A percentile compares a stretch with the other conserved stretches of the same genome.
Evolutionary conservation across 2,113 vertebrate genomes (phyloP).

Genomic region (Caranx melampygus): DNA sequence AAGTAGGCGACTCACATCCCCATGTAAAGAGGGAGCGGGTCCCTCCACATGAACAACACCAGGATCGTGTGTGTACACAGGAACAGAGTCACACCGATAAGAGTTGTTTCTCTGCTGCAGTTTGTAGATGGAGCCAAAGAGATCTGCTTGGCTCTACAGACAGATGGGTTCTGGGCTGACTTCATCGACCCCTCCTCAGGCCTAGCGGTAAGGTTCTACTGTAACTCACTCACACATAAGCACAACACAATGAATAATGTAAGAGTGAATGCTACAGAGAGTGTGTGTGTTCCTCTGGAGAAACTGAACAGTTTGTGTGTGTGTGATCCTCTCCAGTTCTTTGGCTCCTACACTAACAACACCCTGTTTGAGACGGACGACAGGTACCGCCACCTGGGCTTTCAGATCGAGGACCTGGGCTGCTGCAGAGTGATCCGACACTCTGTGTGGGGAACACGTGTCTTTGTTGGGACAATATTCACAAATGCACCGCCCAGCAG

Average conservation of each 20-base stretch:
- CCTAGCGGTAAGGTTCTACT: constrained; percentile 86
- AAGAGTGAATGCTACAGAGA: not conserved
- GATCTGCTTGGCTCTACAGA: constrained; percentile 90
- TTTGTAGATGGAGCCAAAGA: constrained; percentile 93
- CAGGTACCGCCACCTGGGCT: constrained; percentile 91
- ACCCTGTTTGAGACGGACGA: constrained; percentile 95
- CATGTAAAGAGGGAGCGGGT: no score
- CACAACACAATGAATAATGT: not conserved
- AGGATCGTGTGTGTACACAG: no score
- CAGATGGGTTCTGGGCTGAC: constrained; percentile 96
- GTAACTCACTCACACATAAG: no score
- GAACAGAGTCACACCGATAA: no score
- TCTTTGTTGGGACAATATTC: constrained; percentile 93
- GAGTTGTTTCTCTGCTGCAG: constrained; percentile 70
- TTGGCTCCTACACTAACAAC: constrained; percentile 94
- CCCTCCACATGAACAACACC: no score
- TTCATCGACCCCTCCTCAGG: constrained; percentile 97
- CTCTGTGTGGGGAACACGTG: constrained; percentile 90
- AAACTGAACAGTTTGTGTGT: not conserved
- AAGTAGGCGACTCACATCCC: no score
- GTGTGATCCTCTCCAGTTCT: constrained; percentile 84
- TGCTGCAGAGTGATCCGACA: constrained; percentile 97
- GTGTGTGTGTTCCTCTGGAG: no score
- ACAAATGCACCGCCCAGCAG: constrained; percentile 89
- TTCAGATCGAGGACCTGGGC: constrained; percentile 93